phyloP scores from a whole-genome alignment of 1,140 invertebrate species.

The Pentalonia nigronervosa region DNA sequence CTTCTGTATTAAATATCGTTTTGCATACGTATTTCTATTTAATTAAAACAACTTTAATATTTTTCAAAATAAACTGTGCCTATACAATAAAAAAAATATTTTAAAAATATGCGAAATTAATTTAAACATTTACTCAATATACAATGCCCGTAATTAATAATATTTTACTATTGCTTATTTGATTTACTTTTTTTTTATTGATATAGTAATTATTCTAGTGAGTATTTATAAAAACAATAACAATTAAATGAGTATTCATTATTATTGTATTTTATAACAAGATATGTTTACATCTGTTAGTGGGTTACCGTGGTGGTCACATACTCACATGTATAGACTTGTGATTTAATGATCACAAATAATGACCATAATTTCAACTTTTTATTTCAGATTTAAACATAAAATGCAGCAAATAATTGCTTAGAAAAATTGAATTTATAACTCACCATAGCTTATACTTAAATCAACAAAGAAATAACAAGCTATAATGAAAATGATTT shows the following conservation, averaged over 20 bases:
- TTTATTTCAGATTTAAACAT: background rate
- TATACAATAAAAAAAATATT: background rate
- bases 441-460: constrained; percentile 49
- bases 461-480: constrained; percentile 55
- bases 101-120: background rate
- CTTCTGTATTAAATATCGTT: background rate
- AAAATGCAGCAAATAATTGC: background rate
- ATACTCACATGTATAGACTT: background rate
- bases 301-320: too few relatives aligned
- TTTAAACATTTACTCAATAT: background rate
- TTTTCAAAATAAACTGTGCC: background rate
- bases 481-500: constrained; percentile 39
- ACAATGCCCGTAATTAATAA: background rate
- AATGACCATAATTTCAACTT: too few relatives aligned
- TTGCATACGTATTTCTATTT: background rate
- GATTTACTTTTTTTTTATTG: background rate
- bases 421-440: background rate
- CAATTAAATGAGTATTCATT: too few relatives aligned
- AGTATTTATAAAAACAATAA: background rate
- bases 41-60: background rate
- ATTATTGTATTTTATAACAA: background rate
- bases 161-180: background rate
- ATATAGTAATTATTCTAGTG: background rate
- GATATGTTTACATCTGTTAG: background rate
- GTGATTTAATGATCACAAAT: background rate